Evolutionary conservation across 2,113 vertebrate genomes (phyloP), one percentile per base, ranked within the genome.

Genomic region (Anolis sagrei): DNA sequence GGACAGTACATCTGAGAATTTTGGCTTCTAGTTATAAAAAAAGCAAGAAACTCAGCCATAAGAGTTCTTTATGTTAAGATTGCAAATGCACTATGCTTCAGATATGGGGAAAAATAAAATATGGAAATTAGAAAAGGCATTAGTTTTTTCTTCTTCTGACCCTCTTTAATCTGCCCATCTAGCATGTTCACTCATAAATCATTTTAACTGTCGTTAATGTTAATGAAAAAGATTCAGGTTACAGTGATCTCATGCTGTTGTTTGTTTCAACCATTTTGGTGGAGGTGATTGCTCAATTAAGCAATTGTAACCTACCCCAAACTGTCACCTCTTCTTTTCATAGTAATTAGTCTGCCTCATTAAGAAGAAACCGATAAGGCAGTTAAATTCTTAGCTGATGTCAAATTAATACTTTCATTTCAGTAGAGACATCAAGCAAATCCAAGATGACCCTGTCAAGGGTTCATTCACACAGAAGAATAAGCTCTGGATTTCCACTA

Each of bases 241-340:
- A 73, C 69, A 48, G 54, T 80, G 84, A 86, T 86, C 77, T 74
- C 62, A 80, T 80, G 69, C 54, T 34, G 58, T 62, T 80, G 77
- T 74, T 86, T 86, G 62, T 49, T 79, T 54, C 48, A 36, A 73
- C 77, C 68, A 74, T 86, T 86, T 77, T 86, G 70, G 10, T 48
- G 84, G 36, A 86, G 70, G 49, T 80, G 84, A 86, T 80, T 80
- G 84, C 68, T 86, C 77, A 74, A 86, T 80, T 86, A 74, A 86
- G 77, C 84, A 80, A 49, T 64, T 80, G 54, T 49, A 86, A 80
- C 54, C 70, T 49, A 86, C 54, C 58, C 54, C 69, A 86, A 80
- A 73, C n/a, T 80, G 32, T 79, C 84, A 54, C 54, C n/a, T 36
- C 36, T 79, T 86, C 68, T 79, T 80, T 86, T 79, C 36, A 80